Evolutionary conservation across 2,113 vertebrate genomes (phyloP).

Genomic region (Microtus ochrogaster): DNA sequence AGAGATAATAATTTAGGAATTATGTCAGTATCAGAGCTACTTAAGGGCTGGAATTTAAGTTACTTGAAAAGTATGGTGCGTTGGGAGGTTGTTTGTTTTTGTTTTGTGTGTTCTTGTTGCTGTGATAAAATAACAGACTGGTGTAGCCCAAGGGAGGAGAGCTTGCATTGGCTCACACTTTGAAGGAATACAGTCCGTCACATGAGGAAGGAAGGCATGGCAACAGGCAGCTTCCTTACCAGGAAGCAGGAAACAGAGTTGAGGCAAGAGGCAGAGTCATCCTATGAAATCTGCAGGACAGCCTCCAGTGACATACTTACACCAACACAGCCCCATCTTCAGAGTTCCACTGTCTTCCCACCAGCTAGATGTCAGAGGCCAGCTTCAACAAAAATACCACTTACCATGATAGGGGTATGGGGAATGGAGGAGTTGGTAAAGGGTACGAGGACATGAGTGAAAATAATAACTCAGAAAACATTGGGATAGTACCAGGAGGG

Average conservation of each 20-base stretch:
- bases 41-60: neutral
- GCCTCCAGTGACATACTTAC: neutral
- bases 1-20: conserved; percentile 13
- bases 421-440: no score
- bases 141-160: neutral
- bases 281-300: neutral
- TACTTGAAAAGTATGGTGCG: neutral
- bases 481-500: no score
- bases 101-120: neutral
- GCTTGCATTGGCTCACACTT: neutral
- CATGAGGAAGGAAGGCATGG: neutral
- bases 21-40: neutral
- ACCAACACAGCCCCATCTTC: neutral
- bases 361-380: neutral
- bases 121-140: neutral
- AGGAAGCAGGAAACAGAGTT: neutral
- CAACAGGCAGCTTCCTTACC: neutral
- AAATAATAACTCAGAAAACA: no score
- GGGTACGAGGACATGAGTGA: no score
- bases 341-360: neutral
- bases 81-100: neutral
- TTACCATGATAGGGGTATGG: no score
- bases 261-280: neutral
- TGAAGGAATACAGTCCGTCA: neutral
- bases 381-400: no score